These are phyloP conservation scores for Forbesichthys papilliferus DNA, from an alignment of 2,113 vertebrate species.

Conservation along the genomic window DNA sequence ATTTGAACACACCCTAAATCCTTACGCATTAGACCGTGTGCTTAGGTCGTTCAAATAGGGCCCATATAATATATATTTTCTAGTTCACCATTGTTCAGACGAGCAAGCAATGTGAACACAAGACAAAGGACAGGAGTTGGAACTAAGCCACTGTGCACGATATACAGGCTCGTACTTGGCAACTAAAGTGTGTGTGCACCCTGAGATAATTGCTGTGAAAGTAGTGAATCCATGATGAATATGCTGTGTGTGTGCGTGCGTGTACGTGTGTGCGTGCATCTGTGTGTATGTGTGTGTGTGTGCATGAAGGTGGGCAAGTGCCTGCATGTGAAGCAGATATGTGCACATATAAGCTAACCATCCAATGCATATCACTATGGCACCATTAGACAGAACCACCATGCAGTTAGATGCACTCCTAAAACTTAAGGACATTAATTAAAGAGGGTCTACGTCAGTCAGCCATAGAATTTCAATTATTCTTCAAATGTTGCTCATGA, in stretches of 20 bases:
- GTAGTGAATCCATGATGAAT: not conserved
- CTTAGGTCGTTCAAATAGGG: no score
- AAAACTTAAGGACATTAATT: slow-evolving; percentile 60
- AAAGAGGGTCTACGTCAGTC: slow-evolving; percentile 62
- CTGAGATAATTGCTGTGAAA: not conserved
- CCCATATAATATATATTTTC: not conserved
- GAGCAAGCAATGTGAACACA: not conserved
- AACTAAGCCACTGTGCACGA: not conserved
- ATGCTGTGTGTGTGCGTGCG: not conserved
- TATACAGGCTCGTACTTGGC: not conserved
- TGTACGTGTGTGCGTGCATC: no score
- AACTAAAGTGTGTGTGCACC: not conserved
- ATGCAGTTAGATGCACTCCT: no score
- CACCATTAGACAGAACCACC: no score
- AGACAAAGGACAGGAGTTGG: not conserved
- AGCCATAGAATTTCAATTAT: slow-evolving; percentile 73
- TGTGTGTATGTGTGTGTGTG: not conserved
- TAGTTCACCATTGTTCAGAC: not conserved
- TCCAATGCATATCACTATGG: no score
- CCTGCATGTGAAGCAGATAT: no score
- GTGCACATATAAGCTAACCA: no score
- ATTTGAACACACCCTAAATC: no score
- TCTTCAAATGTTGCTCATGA: slow-evolving; percentile 48
- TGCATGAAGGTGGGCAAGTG: no score
- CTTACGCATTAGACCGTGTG: no score